Percentiles rank a stretch among this genome's conserved stretches.
Evolutionary conservation across 2,113 vertebrate species (phyloP).

Genomic region (Abramis brama): DNA sequence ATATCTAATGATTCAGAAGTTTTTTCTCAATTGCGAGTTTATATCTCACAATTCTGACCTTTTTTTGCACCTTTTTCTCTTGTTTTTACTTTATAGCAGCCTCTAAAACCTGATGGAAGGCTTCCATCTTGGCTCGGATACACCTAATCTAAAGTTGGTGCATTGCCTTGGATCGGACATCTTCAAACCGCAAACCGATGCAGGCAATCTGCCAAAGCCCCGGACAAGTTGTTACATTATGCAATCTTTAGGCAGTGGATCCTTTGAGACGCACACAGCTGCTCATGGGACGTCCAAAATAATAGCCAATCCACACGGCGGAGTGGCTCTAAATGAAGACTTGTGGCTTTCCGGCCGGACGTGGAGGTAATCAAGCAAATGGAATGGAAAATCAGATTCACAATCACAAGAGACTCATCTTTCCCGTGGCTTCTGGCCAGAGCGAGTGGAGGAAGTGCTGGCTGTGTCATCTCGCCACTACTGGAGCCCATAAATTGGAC

Average conservation of each 20-base stretch:
- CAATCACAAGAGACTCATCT: constrained; percentile 16
- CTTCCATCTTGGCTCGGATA: not conserved
- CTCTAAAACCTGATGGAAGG: too few species aligned
- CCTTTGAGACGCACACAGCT: not conserved
- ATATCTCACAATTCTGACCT: too few species aligned
- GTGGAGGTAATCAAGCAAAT: constrained; percentile 38
- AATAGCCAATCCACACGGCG: constrained; percentile 31
- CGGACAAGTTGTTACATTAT: constrained; percentile 56
- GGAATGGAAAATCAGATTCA: constrained; percentile 31
- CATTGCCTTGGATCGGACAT: constrained; percentile 16
- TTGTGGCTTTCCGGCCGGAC: constrained; percentile 30
- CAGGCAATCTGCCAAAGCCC: constrained; percentile 40
- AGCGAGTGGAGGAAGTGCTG: constrained; percentile 32
- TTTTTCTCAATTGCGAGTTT: too few species aligned
- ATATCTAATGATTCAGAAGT: too few species aligned
- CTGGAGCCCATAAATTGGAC: constrained; percentile 40
- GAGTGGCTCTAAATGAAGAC: constrained; percentile 23
- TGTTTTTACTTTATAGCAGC: too few species aligned
- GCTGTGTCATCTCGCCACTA: constrained; percentile 12
- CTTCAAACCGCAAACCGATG: not conserved
- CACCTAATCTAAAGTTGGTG: not conserved
- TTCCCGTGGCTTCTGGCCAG: constrained; percentile 23
- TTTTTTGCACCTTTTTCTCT: too few species aligned
- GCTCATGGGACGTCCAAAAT: constrained; percentile 24
- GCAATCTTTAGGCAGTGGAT: constrained; percentile 49